phyloP scores from a whole-genome alignment of 2,797 vertebrate species.

The Nyctalus aviator region DNA sequence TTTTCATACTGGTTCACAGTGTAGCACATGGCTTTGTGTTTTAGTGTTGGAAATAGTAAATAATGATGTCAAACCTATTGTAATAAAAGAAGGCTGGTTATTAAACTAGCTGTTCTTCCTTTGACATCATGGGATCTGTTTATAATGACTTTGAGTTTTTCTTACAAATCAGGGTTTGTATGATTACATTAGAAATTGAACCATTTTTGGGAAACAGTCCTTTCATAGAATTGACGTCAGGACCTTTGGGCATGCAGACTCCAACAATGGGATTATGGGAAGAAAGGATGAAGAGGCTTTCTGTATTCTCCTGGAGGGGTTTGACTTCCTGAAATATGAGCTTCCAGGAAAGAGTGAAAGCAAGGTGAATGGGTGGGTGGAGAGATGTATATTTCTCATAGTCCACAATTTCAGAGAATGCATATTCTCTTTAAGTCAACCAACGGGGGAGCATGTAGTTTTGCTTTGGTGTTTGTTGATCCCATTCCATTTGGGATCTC shows the following conservation, averaged over 20 bases:
- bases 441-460: background rate
- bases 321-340: background rate
- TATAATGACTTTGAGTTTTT: slow-evolving; percentile 55
- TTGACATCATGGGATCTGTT: slow-evolving; percentile 78
- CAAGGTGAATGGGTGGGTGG: background rate
- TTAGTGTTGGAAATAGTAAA: slow-evolving; percentile 78
- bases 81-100: slow-evolving; percentile 77
- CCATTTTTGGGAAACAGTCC: background rate
- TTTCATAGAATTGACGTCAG: slow-evolving; percentile 4
- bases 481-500: background rate
- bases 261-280: background rate
- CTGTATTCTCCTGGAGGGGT: background rate
- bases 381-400: background rate
- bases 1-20: slow-evolving; percentile 75
- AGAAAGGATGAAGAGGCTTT: background rate
- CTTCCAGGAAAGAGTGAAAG: slow-evolving; percentile 16
- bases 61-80: slow-evolving; percentile 82
- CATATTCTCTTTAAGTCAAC: background rate
- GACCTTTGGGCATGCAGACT: background rate
- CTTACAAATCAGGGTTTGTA: slow-evolving; percentile 14
- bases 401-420: background rate
- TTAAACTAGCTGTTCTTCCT: slow-evolving; percentile 77
- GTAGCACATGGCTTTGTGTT: slow-evolving; percentile 70
- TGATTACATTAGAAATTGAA: slow-evolving; percentile 49
- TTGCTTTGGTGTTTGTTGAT: background rate